Evolutionary conservation across 1,140 invertebrate genomes (phyloP).

Genomic region (Drosophila burlai): DNA sequence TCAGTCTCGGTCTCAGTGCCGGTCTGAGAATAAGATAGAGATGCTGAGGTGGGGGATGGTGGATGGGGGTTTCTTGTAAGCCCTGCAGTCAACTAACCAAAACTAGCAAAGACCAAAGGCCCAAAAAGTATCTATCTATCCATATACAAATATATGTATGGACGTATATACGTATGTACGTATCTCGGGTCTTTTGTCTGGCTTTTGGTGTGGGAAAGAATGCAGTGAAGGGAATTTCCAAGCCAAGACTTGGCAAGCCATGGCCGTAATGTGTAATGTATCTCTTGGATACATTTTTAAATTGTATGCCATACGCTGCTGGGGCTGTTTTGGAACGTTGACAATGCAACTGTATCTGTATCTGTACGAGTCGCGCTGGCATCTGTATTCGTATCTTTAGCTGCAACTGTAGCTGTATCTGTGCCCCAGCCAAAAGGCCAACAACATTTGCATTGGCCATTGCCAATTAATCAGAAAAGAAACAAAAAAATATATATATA

Average conservation of each 20-base stretch:
- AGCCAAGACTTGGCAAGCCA: conserved; percentile 75
- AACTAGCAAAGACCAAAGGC: conserved; percentile 57
- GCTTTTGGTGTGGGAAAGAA: conserved; percentile 74
- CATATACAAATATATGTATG: conserved; percentile 4
- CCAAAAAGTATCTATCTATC: conserved; percentile 64
- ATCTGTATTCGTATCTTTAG: conserved; percentile 19
- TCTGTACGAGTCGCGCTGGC: conserved; percentile 12
- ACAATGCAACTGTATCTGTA: conserved; percentile 54
- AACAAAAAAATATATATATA: background rate
- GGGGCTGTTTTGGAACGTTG: conserved; percentile 68
- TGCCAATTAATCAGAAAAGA: conserved; percentile 72
- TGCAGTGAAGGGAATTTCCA: conserved; percentile 82
- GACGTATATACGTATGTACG: background rate
- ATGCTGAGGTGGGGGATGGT: background rate
- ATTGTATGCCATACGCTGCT: conserved; percentile 66
- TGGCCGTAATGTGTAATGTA: conserved; percentile 78
- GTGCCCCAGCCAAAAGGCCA: conserved; percentile 60
- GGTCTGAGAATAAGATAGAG: conserved; percentile 20
- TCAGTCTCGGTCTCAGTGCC: conserved; percentile 41
- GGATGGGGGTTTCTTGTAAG: conserved; percentile 30
- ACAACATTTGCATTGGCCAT: conserved; percentile 74
- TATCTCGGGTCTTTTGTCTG: conserved; percentile 39
- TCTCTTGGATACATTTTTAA: conserved; percentile 81
- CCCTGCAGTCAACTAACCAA: conserved; percentile 67
- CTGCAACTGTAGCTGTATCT: conserved; percentile 12